Evolutionary conservation across 92 coral and sea anemone genomes (phyloP), one percentile per base, ranked within the genome.

Genomic region (Umimayanthus chanpuru): DNA sequence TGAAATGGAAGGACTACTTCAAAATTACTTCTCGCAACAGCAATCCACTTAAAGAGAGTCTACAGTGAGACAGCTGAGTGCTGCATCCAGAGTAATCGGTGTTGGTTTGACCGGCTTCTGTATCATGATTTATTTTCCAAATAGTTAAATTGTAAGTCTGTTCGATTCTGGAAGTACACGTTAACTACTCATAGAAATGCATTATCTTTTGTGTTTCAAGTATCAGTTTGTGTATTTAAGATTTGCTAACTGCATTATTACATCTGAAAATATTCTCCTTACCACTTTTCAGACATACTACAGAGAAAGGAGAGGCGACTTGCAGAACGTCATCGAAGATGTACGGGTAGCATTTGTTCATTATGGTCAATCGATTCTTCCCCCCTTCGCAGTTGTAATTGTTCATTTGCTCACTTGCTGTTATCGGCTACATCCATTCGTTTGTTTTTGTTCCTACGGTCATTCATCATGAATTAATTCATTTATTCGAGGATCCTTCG

Each of bases 321-420:
- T 81, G 41, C 92, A 74, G 21, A 88, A 87, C 67, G 41, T 90
- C 28, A 68, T 44, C 68, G 88, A 90, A 81, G 93, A 90, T 90
- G 93, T 90, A 81, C 65, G 93, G 3, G 12, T 28, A 30, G 18
- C 56, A 4, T 26, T 76, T 80, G 1, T 26, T 6, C 71, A 7
- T 32, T 30, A 9, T 41, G 9, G 49, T 15, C 44, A 25, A 70
- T 32, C 29, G 20, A 16, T 71, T 29, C 32, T 14, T 5, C 77
- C n/a, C 8, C 3, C 21, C 21, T 75, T 14, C 44, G 49, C 79
- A 18, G 7, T 20, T 23, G 47, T 20, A 18, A 20, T 20, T 23
- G 47, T 39, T 39, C 15, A 43, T 36, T 39, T 36, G 26, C 26
- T 75, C 40, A 26, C 0, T 61, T 5, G 8, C 7, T 18, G 68